Base-by-base conservation (phyloP, 2,797 vertebrate species). In the Hoplostethus mediterraneus region DNA sequence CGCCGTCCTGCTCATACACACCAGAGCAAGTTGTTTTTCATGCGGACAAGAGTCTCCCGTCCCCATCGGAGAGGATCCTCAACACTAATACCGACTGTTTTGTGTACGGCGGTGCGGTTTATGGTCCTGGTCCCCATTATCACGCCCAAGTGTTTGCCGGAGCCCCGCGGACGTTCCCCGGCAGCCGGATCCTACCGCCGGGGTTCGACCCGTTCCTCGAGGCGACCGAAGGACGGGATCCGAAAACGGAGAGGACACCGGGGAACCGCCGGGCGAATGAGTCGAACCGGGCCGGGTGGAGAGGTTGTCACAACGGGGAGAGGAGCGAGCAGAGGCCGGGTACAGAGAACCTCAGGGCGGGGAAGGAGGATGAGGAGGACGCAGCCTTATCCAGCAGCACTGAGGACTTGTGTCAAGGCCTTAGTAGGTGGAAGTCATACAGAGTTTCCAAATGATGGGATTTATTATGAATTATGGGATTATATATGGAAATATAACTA, bases 251-350 rank as follows among this genome's bases (percentile, higher is more conserved):
- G 16, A 17, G 8, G 2, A 11, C 66, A 25, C 12, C 45, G 3
- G 75, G 14, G 30, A 54, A 51, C 4, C 68, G 33, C 0, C 51
- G 6, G 9, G 44, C 31, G 53, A 76, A 48, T 5, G 67, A 59
- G 56, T 1, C 7, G 3, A 53, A 13, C 0, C 4, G 14, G 2
- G 8, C 67, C 14, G 70, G 40, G 58, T 57, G 53, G 61, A 59
- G 40, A 62, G 71, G 60, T 28, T 59, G 74, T 57, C 25, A 57
- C 11, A 11, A 63, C 71, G 67, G 53, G 49, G 67, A 68, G 54
- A 81, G 79, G 55, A 6, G 67, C 59, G 56, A 74, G 70, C 66
- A 16, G 75, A 84, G 69, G 71, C 60, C 80, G 54, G 77, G 45
- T 67, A 72, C 72, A 31, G 66, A 79, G 63, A 49, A 73, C 4